Conservation (phyloP, 2,797 vertebrate genomes). For the Tadarida brasiliensis region DNA sequence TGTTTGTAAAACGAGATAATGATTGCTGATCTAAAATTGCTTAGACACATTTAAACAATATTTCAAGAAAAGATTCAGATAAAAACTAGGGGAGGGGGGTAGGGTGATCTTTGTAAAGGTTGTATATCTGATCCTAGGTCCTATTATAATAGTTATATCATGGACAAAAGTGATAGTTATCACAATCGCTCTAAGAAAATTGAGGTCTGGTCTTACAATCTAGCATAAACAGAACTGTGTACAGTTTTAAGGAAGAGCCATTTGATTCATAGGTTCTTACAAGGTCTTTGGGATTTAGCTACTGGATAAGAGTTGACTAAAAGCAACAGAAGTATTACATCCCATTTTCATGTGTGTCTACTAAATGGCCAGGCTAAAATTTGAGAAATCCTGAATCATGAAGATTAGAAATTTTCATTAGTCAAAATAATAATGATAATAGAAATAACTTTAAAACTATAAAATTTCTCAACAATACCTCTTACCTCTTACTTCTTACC, state of each 20-base stretch:
- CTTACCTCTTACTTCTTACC: neutral
- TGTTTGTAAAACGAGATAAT: constrained; percentile 21
- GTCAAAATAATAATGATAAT: neutral
- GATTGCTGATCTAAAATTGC: constrained; percentile 15
- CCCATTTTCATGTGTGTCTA: neutral
- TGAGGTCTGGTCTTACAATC: constrained; percentile 17
- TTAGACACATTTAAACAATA: constrained; percentile 35
- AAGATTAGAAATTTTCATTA: neutral
- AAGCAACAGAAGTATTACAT: neutral
- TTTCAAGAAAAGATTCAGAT: constrained; percentile 55
- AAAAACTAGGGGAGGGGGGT: neutral
- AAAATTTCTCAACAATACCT: neutral
- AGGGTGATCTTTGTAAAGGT: neutral
- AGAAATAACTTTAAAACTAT: constrained; percentile 21
- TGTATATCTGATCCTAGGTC: neutral
- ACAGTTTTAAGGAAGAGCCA: neutral
- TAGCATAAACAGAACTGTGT: constrained; percentile 36
- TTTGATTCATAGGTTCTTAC: neutral
- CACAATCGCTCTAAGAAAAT: neutral
- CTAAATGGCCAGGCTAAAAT: neutral
- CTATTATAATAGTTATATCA: neutral
- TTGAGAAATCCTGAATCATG: neutral
- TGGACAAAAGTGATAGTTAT: constrained; percentile 36
- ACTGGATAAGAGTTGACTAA: neutral
- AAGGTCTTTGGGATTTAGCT: neutral